Conservation (phyloP, 2,797 vertebrate species). For the Coilia nasus region DNA sequence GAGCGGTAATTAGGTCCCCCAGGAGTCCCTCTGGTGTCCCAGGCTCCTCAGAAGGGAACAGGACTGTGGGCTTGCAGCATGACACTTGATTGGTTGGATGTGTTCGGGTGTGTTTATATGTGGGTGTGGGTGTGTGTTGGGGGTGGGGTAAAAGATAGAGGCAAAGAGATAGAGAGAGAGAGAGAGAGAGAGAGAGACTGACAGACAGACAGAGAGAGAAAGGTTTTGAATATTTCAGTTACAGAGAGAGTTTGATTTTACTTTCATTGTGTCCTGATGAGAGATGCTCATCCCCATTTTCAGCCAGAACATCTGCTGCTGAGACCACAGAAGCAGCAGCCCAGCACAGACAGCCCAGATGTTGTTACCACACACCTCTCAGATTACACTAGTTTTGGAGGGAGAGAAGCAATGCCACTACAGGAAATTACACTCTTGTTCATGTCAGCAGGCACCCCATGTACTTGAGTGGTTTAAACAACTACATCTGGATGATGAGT, state of each 20-base stretch:
- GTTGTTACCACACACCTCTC: conserved; percentile 10
- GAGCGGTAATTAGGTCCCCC: neutral
- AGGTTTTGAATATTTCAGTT: neutral
- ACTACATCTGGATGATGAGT: neutral
- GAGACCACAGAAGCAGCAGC: conserved; percentile 20
- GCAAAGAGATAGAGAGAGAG: conserved; percentile 28
- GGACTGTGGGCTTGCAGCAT: neutral
- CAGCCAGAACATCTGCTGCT: conserved; percentile 1
- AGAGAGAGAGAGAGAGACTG: conserved; percentile 20
- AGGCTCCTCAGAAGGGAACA: neutral
- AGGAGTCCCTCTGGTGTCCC: neutral
- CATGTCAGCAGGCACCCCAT: neutral
- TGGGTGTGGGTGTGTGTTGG: conserved; percentile 24
- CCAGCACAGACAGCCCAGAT: neutral
- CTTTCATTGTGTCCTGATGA: conserved; percentile 5
- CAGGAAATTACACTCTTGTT: neutral
- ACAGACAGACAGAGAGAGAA: neutral
- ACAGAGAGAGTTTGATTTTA: conserved; percentile 5
- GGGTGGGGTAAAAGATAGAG: neutral
- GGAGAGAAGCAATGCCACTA: neutral
- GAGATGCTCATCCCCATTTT: conserved; percentile 8
- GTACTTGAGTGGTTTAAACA: neutral
- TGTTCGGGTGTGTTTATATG: conserved; percentile 26
- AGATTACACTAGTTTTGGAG: neutral
- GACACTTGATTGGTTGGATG: neutral